These are phyloP conservation scores for Epinephelus lanceolatus DNA, from an alignment of 2,113 vertebrate species.

Conservation along the genomic window DNA sequence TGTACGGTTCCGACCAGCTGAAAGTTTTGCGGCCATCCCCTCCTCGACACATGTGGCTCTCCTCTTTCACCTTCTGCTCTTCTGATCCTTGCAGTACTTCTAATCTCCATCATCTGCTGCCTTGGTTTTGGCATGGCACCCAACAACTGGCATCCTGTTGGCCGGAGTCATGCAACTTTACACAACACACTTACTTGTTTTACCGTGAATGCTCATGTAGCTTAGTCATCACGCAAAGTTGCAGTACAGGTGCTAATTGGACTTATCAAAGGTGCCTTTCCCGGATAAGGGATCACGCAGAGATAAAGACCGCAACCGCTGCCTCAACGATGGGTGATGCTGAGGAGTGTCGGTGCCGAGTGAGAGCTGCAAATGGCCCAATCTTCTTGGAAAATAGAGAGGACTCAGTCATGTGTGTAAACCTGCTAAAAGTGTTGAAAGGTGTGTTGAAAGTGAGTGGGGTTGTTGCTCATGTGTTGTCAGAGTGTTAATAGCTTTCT, in stretches of 20 bases:
- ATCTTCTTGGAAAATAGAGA: background rate
- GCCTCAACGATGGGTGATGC: background rate
- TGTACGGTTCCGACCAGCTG: background rate
- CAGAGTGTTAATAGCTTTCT: conserved; percentile 3
- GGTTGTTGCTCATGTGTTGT: background rate
- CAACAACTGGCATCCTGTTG: conserved; percentile 43
- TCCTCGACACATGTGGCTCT: conserved; percentile 31
- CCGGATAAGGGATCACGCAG: conserved; percentile 41
- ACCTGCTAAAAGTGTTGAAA: conserved; percentile 32
- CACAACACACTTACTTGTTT: conserved; percentile 25
- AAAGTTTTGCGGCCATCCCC: conserved; percentile 14
- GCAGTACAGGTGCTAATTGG: conserved; percentile 56
- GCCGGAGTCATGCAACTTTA: conserved; percentile 21
- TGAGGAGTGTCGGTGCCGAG: background rate
- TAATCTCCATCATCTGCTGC: conserved; percentile 50
- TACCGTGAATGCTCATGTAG: conserved; percentile 44
- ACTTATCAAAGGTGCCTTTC: conserved; percentile 46
- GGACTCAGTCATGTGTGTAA: conserved; percentile 5
- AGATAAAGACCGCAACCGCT: background rate
- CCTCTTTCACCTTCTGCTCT: conserved; percentile 36
- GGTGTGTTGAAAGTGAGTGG: conserved; percentile 7
- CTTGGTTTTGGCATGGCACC: conserved; percentile 38
- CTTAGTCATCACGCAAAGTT: conserved; percentile 64
- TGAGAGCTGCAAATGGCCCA: background rate
- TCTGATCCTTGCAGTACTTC: conserved; percentile 30